Conservation (phyloP, 2,888 invertebrate genomes). For the Aromia moschata region DNA sequence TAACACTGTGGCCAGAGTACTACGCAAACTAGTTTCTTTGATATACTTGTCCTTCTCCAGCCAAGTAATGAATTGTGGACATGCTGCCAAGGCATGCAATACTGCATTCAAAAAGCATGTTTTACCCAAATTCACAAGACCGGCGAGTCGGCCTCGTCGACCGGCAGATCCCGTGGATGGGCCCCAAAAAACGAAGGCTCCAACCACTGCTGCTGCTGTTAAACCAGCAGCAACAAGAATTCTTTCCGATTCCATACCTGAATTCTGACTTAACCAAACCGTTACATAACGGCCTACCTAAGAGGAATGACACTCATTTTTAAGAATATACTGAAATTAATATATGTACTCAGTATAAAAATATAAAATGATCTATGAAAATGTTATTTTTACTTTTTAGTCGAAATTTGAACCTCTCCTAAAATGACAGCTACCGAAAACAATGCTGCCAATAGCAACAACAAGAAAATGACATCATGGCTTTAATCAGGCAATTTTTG, state of each 20-base stretch:
- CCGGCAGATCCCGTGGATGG: slow-evolving; percentile 70
- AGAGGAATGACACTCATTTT: neutral
- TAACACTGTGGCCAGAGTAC: slow-evolving; percentile 77
- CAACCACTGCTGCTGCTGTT: slow-evolving; percentile 82
- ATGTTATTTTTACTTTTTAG: neutral
- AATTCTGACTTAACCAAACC: neutral
- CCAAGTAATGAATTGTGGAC: slow-evolving; percentile 86
- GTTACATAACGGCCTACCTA: neutral
- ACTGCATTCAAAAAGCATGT: slow-evolving; percentile 94
- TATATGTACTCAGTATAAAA: too few species aligned
- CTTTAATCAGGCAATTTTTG: too few species aligned
- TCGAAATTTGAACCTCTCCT: neutral
- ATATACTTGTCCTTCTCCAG: slow-evolving; percentile 72
- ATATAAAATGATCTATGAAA: neutral
- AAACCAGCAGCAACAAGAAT: slow-evolving; percentile 82
- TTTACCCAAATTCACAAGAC: slow-evolving; percentile 89
- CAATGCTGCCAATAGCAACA: neutral
- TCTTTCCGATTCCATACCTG: slow-evolving; percentile 75
- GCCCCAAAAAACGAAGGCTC: slow-evolving; percentile 86
- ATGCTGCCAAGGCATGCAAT: slow-evolving; percentile 89
- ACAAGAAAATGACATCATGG: too few species aligned
- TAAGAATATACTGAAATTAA: too few species aligned
- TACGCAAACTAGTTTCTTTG: slow-evolving; percentile 76
- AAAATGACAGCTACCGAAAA: neutral
- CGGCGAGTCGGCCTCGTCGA: slow-evolving; percentile 77